Evolutionary conservation across 1,140 invertebrate genomes (phyloP).

Genomic region (Drosophila teissieri): DNA sequence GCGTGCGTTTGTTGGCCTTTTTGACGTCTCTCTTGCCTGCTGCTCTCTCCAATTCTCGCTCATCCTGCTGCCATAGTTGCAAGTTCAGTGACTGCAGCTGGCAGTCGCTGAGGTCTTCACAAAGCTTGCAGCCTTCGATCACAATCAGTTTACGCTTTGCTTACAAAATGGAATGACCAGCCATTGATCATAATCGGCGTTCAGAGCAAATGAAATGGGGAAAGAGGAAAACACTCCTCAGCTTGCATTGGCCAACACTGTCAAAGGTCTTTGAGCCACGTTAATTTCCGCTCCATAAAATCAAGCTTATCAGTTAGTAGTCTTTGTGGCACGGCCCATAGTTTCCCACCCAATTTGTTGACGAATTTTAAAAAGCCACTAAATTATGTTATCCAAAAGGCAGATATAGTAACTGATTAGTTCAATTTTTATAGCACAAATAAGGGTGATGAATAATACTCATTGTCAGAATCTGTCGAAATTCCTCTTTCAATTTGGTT

Average conservation of each 20-base stretch:
- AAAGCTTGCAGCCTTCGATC: constrained; percentile 57
- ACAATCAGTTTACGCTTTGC: constrained; percentile 79
- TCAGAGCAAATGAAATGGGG: constrained; percentile 1
- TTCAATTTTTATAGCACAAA: too few relatives aligned
- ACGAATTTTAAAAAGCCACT: too few relatives aligned
- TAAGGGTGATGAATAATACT: too few relatives aligned
- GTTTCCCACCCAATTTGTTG: too few relatives aligned
- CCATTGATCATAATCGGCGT: constrained; percentile 63
- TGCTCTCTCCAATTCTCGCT: constrained; percentile 1
- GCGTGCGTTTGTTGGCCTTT: constrained; percentile 76
- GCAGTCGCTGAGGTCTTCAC: constrained; percentile 26
- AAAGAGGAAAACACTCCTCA: constrained; percentile 19
- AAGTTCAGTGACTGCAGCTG: constrained; percentile 58
- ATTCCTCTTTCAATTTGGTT: too few relatives aligned
- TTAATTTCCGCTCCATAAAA: constrained; percentile 65
- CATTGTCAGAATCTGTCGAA: too few relatives aligned
- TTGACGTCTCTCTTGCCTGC: constrained; percentile 53
- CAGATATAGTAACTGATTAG: not conserved
- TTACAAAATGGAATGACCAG: constrained; percentile 74
- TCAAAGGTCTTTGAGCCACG: constrained; percentile 59
- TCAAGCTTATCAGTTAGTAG: too few relatives aligned
- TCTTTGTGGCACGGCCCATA: too few relatives aligned
- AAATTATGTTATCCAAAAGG: constrained; percentile 10
- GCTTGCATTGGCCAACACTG: constrained; percentile 65
- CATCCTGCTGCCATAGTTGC: constrained; percentile 54